A percentile compares a stretch with the other conserved stretches of the same genome.
Evolutionary conservation across 2,888 invertebrate species (phyloP).

Genomic region (Chymomyza caudatula): DNA sequence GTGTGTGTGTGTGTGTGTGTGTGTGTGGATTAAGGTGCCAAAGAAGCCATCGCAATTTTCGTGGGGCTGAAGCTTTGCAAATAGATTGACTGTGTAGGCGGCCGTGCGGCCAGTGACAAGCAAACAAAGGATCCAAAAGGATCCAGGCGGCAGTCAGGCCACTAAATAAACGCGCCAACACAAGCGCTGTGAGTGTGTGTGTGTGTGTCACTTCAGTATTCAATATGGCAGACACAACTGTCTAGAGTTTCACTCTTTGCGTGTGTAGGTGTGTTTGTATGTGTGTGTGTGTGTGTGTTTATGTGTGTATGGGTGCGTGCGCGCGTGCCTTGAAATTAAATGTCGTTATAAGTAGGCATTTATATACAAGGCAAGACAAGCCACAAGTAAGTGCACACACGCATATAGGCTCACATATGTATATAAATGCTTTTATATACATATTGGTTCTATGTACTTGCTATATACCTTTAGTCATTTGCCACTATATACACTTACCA

Average conservation of each 20-base stretch:
- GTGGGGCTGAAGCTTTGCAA: constrained; percentile 53
- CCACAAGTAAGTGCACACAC: constrained; percentile 6
- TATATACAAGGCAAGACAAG: constrained; percentile 55
- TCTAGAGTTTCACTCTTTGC: constrained; percentile 15
- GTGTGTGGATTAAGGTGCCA: constrained; percentile 55
- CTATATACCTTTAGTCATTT: constrained; percentile 40
- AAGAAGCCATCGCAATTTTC: constrained; percentile 41
- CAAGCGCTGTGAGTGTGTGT: constrained; percentile 30
- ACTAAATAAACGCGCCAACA: constrained; percentile 54
- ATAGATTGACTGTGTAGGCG: constrained; percentile 60
- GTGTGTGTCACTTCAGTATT: constrained; percentile 44
- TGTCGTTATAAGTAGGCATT: constrained; percentile 67
- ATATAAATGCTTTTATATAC: constrained; percentile 1
- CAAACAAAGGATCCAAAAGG: constrained; percentile 29
- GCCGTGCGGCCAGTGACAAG: constrained; percentile 6
- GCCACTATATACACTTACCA: constrained; percentile 16
- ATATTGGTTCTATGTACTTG: constrained; percentile 2
- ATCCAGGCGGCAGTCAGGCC: constrained; percentile 43
- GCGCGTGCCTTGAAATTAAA: constrained; percentile 65
- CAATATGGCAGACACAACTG: constrained; percentile 61
- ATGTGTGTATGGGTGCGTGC: constrained; percentile 17
- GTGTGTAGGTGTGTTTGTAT: constrained; percentile 18
- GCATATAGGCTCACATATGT: constrained; percentile 3
- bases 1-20: not conserved
- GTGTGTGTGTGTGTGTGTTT: constrained; percentile 5